phyloP scores from a whole-genome alignment of 1,140 invertebrate genomes.

The Drosophila mayri region DNA sequence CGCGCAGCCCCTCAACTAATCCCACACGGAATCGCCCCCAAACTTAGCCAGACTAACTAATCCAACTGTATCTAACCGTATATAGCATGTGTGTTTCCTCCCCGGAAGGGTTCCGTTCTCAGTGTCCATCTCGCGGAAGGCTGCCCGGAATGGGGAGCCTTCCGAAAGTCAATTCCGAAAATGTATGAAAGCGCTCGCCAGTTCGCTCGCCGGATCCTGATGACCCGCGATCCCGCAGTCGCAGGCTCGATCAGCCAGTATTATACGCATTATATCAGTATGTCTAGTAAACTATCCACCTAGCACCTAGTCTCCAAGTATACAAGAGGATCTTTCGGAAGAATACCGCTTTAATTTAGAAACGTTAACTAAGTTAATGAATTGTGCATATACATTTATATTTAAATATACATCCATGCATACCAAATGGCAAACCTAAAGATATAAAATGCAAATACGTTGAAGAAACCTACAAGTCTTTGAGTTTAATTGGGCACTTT shows the following conservation, averaged over 20 bases:
- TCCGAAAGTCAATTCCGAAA: constrained; percentile 76
- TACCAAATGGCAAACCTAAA: constrained; percentile 51
- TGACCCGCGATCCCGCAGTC: background rate
- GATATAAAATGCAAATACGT: constrained; percentile 52
- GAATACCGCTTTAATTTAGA: constrained; percentile 43
- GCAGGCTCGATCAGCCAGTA: constrained; percentile 35
- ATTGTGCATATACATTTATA: constrained; percentile 61
- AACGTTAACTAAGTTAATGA: constrained; percentile 63
- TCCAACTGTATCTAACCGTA: constrained; percentile 62
- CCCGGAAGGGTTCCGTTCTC: constrained; percentile 36
- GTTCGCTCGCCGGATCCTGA: background rate
- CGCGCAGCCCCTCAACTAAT: constrained; percentile 48
- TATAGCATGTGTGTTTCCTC: constrained; percentile 48
- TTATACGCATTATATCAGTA: constrained; percentile 43
- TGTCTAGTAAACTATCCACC: constrained; percentile 37
- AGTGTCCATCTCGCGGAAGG: constrained; percentile 37
- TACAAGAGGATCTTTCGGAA: constrained; percentile 40
- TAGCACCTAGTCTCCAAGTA: constrained; percentile 53
- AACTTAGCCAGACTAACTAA: constrained; percentile 38
- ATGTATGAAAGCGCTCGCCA: constrained; percentile 81
- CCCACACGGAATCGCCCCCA: constrained; percentile 9
- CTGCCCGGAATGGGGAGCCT: background rate
- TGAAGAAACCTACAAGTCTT: constrained; percentile 12
- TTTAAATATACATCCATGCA: constrained; percentile 39
- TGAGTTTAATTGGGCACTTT: background rate